These are phyloP conservation scores for Vandiemenella viatica DNA, from an alignment of 2,888 invertebrate species.

Conservation along the genomic window DNA sequence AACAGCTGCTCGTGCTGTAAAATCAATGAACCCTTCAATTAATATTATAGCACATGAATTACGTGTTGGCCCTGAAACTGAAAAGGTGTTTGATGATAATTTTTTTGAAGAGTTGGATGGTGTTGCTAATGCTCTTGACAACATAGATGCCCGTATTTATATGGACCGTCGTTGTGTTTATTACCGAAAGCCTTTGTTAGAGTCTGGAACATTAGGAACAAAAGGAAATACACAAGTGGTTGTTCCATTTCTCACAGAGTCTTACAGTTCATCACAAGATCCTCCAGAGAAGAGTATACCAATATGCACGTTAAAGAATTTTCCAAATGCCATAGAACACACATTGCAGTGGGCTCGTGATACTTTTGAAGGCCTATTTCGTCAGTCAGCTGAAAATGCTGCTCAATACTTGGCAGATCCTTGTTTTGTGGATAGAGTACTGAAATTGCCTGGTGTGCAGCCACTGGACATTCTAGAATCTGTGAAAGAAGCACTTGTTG, in stretches of 20 bases:
- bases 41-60: slow-evolving; percentile 65
- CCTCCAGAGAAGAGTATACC: slow-evolving; percentile 98
- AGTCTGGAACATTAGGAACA: slow-evolving; percentile 95
- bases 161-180: slow-evolving; percentile 97
- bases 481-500: slow-evolving; percentile 65
- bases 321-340: slow-evolving; percentile 96
- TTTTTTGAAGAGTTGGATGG: slow-evolving; percentile 90
- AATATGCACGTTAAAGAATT: slow-evolving; percentile 95
- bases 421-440: slow-evolving; percentile 68
- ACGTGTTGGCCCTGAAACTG: slow-evolving; percentile 88
- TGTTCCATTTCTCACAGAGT: slow-evolving; percentile 89
- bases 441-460: slow-evolving; percentile 77
- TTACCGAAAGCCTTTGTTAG: slow-evolving; percentile 87
- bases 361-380: slow-evolving; percentile 85
- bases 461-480: slow-evolving; percentile 75
- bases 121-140: slow-evolving; percentile 94
- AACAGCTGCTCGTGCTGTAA: slow-evolving; percentile 77
- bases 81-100: slow-evolving; percentile 77
- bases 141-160: slow-evolving; percentile 93
- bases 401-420: slow-evolving; percentile 67
- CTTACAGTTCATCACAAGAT: slow-evolving; percentile 94
- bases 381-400: slow-evolving; percentile 77
- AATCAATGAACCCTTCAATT: slow-evolving; percentile 64
- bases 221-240: slow-evolving; percentile 75
- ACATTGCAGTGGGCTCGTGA: slow-evolving; percentile 86